A percentile compares a stretch with the other conserved stretches of the same genome.
phyloP scores from a whole-genome alignment of 1,140 invertebrate species.

The Caenorhabditis remanei region DNA sequence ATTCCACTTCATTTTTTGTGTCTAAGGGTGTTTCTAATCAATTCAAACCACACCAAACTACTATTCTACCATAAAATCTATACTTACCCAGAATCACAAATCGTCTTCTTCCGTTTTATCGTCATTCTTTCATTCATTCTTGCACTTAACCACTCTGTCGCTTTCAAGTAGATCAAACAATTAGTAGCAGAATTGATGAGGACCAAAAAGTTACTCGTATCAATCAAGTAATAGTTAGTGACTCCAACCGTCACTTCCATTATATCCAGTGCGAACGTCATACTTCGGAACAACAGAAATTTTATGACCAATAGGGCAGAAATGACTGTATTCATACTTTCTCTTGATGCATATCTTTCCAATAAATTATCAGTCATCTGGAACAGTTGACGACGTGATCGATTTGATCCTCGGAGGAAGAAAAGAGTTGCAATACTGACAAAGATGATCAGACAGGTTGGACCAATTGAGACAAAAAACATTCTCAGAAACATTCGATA shows the following conservation, averaged over 20 bases:
- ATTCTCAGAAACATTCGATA: slow-evolving; percentile 71
- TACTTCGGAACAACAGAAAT: slow-evolving; percentile 70
- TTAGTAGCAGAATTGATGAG: slow-evolving; percentile 72
- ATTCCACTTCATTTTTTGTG: neutral
- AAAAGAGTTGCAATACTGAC: slow-evolving; percentile 69
- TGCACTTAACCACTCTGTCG: slow-evolving; percentile 58
- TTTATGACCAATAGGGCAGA: slow-evolving; percentile 72
- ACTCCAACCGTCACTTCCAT: slow-evolving; percentile 69
- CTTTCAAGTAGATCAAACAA: slow-evolving; percentile 73
- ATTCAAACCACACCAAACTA: neutral
- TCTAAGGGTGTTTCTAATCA: neutral
- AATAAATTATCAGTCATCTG: slow-evolving; percentile 72
- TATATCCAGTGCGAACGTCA: slow-evolving; percentile 71
- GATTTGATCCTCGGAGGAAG: slow-evolving; percentile 68
- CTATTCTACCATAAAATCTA: neutral
- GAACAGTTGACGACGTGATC: slow-evolving; percentile 69
- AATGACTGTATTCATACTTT: slow-evolving; percentile 72
- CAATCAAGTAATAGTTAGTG: slow-evolving; percentile 67
- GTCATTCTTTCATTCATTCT: slow-evolving; percentile 52
- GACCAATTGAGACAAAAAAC: slow-evolving; percentile 70
- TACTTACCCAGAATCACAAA: slow-evolving; percentile 62
- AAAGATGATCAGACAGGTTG: slow-evolving; percentile 69
- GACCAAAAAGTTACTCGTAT: slow-evolving; percentile 70
- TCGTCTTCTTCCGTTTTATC: slow-evolving; percentile 64
- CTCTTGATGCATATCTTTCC: slow-evolving; percentile 71